Base-by-base conservation (phyloP, 2,888 invertebrate genomes). In the Lycaena phlaeas region DNA sequence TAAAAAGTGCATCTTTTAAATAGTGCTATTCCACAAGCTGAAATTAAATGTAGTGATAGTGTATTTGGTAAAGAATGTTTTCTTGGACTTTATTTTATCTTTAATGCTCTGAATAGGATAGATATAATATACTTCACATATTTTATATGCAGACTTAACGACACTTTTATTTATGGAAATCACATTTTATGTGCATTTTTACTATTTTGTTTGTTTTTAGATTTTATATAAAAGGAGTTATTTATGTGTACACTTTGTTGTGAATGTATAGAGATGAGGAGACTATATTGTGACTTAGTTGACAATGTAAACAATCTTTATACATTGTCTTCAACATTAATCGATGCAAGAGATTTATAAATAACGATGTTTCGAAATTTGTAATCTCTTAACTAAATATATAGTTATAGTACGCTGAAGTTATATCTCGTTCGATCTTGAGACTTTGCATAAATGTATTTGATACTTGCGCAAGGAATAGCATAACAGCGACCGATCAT, bases 401-500 rank as follows among this genome's bases (percentile, higher is more conserved):
- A n/a, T n/a, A n/a, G n/a, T n/a, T n/a, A n/a, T n/a, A n/a, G n/a
- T n/a, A n/a, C n/a, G 22, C 12, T 7, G 11, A 11, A 34, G 22
- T 22, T 7, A 18, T 22, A 22, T 18, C 18, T 34, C 22, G 7
- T 9, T 22, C 22, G 9, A 4, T 11, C 5, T 5, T 3, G 12
- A n/a, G 34, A 5, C 34, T 11, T 17, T 22, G 18, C 22, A 18
- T 34, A 6, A 17, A 7, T 11, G 34, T 18, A 34, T 34, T 34
- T 22, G 22, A 27, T 31, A 17, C 12, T 17, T 36, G 38, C 40
- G 12, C 72, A 64, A 69, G 63, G 63, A 71, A 59, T 61, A 45
- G 51, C 67, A 72, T 64, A 73, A 65, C 68, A 61, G 72, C 76
- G 64, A 72, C 77, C 68, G 67, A 78, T 82, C 78, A 79, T 79